Conservation (phyloP, 2,113 vertebrate species). For the Mohoua ochrocephala region DNA sequence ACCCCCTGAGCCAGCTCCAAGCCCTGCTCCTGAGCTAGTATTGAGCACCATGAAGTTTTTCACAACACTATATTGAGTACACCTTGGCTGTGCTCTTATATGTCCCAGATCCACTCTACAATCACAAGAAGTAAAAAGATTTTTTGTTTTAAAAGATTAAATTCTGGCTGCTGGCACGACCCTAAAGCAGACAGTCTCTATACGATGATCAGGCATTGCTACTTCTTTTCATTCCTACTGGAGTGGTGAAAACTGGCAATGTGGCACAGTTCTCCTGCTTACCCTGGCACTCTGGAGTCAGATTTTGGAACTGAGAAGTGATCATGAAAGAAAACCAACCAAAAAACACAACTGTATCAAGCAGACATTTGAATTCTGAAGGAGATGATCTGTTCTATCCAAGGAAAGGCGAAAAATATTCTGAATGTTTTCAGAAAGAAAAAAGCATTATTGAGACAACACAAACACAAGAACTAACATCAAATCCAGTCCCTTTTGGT, state of each 20-base stretch:
- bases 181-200: not conserved
- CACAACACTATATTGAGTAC: rapidly evolving
- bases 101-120: not conserved
- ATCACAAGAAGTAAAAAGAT: not conserved
- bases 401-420: not conserved
- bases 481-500: not conserved
- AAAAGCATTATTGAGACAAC: not conserved
- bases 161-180: not conserved
- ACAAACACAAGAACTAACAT: not conserved
- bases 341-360: not conserved
- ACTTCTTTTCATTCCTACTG: not conserved
- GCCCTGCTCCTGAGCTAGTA: rapidly evolving
- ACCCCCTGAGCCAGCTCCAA: not conserved
- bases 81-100: not conserved
- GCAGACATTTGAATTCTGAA: not conserved
- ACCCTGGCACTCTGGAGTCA: not conserved
- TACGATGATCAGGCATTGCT: rapidly evolving
- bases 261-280: not conserved
- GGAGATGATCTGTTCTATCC: not conserved
- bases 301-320: not conserved
- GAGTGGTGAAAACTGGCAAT: rapidly evolving
- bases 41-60: not conserved
- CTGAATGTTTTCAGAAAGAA: not conserved
- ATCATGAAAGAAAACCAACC: not conserved
- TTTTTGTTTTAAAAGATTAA: not conserved